Percentiles rank a stretch among this genome's conserved stretches.
phyloP scores from a whole-genome alignment of 2,888 invertebrate species.

The Rhamnusium bicolor region DNA sequence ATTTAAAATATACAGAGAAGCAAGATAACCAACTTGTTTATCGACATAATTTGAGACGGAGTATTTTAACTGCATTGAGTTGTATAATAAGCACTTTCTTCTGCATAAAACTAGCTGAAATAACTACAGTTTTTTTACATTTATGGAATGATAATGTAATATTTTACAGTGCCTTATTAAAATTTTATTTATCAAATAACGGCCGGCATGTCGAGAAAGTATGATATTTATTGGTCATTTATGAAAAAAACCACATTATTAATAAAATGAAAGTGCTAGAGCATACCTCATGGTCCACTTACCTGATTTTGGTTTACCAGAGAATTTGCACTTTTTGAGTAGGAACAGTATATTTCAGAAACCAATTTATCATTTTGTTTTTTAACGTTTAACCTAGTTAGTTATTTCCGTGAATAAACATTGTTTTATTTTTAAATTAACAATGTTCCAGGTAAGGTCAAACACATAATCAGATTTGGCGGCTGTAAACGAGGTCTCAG shows the following conservation, averaged over 20 bases:
- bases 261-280: slow-evolving; percentile 1
- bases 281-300: background rate
- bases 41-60: no score
- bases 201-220: no score
- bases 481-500: background rate
- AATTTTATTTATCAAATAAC: no score
- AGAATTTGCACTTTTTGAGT: background rate
- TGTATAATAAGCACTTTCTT: background rate
- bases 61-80: background rate
- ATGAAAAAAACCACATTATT: background rate
- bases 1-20: background rate
- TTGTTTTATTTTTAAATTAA: slow-evolving; percentile 5
- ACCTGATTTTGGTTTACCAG: background rate
- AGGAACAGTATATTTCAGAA: background rate
- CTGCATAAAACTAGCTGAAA: background rate
- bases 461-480: background rate
- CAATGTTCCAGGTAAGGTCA: background rate
- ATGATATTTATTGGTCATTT: background rate
- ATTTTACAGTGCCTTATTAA: no score
- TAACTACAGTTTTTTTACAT: no score
- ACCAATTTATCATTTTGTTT: slow-evolving; percentile 10
- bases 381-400: background rate
- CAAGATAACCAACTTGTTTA: background rate
- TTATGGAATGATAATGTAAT: no score
- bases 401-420: background rate